A percentile compares a stretch with the other conserved stretches of the same genome.
These are phyloP conservation scores for Petroica traversi DNA, from an alignment of 2,113 vertebrate species.

Conservation along the genomic window DNA sequence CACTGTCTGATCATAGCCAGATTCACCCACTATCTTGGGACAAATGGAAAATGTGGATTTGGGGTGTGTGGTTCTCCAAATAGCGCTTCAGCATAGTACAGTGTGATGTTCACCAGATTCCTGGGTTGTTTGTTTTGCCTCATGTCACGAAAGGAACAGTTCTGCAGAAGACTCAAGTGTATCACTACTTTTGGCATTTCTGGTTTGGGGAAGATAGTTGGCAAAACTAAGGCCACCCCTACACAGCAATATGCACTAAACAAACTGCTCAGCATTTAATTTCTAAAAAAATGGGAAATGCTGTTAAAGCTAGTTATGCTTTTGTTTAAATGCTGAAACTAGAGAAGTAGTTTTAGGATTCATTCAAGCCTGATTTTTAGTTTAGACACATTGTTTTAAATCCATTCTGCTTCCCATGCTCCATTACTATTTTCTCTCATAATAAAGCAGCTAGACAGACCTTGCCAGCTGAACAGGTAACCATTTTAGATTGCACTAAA, in stretches of 20 bases:
- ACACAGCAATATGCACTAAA: background rate
- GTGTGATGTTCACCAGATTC: background rate
- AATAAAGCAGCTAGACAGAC: background rate
- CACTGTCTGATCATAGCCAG: background rate
- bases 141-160: background rate
- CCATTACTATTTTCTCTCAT: background rate
- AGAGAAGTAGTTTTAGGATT: background rate
- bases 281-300: background rate
- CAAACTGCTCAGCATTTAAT: background rate
- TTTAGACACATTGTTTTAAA: background rate
- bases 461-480: background rate
- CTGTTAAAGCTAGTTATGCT: background rate
- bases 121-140: background rate
- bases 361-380: background rate
- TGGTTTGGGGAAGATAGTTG: background rate
- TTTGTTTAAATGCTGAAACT: background rate
- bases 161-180: background rate
- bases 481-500: background rate
- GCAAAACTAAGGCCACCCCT: background rate
- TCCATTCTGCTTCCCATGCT: background rate
- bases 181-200: background rate
- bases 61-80: background rate
- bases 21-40: background rate
- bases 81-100: background rate
- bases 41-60: accelerated